Conservation (phyloP, 2,888 invertebrate genomes). For the Escarpia spicata region DNA sequence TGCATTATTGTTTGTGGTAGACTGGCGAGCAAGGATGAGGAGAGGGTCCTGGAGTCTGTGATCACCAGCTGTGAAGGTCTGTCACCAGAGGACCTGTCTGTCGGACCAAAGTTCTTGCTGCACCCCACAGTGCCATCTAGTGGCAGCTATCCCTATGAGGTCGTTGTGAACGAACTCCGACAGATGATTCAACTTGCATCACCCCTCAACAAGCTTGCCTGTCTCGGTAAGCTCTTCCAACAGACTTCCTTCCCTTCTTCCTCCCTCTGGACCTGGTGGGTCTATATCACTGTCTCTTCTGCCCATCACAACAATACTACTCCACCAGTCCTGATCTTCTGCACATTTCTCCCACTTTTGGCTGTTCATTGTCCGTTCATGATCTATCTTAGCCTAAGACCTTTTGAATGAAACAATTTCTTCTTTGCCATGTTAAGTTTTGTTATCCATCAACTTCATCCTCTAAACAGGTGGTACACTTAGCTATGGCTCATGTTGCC, state of each 20-base stretch:
- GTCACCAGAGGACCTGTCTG: constrained; percentile 46
- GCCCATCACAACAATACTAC: too few relatives aligned
- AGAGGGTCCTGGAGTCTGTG: constrained; percentile 48
- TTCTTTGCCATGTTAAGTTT: too few relatives aligned
- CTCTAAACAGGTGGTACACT: background rate
- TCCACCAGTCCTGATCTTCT: too few relatives aligned
- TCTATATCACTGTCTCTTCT: too few relatives aligned
- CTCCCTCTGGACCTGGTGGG: too few relatives aligned
- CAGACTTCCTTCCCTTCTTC: background rate
- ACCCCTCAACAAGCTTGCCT: constrained; percentile 58
- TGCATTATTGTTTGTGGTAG: constrained; percentile 43
- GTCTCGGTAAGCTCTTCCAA: constrained; percentile 50
- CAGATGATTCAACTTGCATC: constrained; percentile 46
- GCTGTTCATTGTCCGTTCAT: too few relatives aligned
- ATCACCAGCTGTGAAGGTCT: constrained; percentile 49
- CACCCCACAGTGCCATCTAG: constrained; percentile 19
- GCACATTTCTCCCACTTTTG: too few relatives aligned
- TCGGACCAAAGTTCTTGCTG: constrained; percentile 47
- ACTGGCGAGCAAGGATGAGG: constrained; percentile 52
- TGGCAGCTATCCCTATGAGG: constrained; percentile 48
- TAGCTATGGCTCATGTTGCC: background rate
- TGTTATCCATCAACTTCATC: too few relatives aligned
- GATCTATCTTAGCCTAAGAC: too few relatives aligned
- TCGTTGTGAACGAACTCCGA: constrained; percentile 50
- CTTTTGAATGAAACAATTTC: too few relatives aligned